Conservation (phyloP, 2,113 vertebrate genomes). For the Erythrolamprus reginae region DNA sequence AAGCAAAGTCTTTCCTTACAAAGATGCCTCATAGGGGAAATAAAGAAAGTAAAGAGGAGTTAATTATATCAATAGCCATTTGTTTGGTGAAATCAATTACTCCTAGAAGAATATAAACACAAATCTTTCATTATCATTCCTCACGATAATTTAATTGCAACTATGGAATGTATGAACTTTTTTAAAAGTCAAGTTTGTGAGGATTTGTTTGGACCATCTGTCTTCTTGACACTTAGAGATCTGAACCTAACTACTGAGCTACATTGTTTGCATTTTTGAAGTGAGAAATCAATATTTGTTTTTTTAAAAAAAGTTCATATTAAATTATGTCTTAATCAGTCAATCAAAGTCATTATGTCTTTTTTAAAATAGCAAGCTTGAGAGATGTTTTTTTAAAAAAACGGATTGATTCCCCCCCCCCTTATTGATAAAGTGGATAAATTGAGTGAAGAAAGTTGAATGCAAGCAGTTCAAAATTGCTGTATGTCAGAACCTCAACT, state of each 20-base stretch:
- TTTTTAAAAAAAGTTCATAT: neutral
- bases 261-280: neutral
- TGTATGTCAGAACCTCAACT: neutral
- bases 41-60: conserved; percentile 13
- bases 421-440: neutral
- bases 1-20: conserved; percentile 3
- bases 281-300: neutral
- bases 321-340: neutral
- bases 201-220: neutral
- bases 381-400: too few species aligned
- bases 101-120: neutral
- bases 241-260: neutral
- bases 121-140: neutral
- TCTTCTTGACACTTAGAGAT: neutral
- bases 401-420: too few species aligned
- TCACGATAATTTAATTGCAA: neutral
- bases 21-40: neutral
- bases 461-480: neutral
- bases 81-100: neutral
- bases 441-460: neutral
- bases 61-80: neutral
- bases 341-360: neutral
- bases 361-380: neutral
- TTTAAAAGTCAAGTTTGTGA: neutral
- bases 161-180: neutral